Conservation (phyloP, 2,888 invertebrate genomes). For the Diplazon laetatorius region DNA sequence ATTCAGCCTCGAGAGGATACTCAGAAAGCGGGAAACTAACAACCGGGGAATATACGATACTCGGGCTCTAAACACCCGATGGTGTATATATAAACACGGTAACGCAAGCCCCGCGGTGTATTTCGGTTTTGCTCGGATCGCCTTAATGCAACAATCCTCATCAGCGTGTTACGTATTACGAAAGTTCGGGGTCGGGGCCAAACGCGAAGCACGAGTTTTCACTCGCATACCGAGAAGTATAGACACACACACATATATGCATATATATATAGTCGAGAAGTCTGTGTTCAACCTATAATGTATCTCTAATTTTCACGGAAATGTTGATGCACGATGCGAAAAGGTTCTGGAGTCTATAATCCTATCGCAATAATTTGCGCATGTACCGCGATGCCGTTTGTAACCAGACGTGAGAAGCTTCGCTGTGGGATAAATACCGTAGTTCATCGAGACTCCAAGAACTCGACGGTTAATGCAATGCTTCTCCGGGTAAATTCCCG, state of each 20-base stretch:
- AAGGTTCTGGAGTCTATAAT: conserved; percentile 21
- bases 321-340: conserved; percentile 8
- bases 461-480: conserved; percentile 28
- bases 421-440: conserved; percentile 28
- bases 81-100: conserved; percentile 37
- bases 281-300: neutral
- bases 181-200: neutral
- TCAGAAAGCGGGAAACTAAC: conserved; percentile 50
- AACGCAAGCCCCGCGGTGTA: conserved; percentile 30
- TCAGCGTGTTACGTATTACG: conserved; percentile 14
- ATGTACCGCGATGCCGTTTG: conserved; percentile 1
- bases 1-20: conserved; percentile 33
- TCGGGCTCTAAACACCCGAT: conserved; percentile 24
- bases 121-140: conserved; percentile 9
- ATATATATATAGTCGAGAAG: neutral
- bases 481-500: conserved; percentile 20
- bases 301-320: conserved; percentile 7
- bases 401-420: conserved; percentile 6
- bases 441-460: conserved; percentile 29
- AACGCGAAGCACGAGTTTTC: neutral
- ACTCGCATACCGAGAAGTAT: neutral
- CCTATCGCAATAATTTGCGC: conserved; percentile 12
- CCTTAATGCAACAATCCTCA: conserved; percentile 31
- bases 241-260: no score
- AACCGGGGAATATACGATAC: conserved; percentile 54